Percentiles rank a stretch among this genome's conserved stretches.
phyloP scores from a whole-genome alignment of 2,113 vertebrate species.

The Petaurus breviceps region DNA sequence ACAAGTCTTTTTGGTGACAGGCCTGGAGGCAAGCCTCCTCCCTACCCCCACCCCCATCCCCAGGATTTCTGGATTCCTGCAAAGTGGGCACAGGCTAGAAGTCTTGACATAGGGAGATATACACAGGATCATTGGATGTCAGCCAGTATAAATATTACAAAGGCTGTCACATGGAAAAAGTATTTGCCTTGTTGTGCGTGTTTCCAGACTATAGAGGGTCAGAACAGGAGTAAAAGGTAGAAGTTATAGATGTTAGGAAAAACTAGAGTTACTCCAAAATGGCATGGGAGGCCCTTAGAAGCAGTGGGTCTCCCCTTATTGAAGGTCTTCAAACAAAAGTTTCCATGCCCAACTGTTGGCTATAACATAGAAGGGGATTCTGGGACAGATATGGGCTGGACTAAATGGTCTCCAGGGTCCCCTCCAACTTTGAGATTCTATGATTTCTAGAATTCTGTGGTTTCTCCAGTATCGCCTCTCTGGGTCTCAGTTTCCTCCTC shows the following conservation, averaged over 20 bases:
- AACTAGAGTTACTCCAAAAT: not conserved
- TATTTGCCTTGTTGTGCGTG: not conserved
- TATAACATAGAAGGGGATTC: not conserved
- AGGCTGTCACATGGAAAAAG: not conserved
- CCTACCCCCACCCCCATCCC: not conserved
- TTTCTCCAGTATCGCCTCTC: not conserved
- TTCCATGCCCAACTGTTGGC: not conserved
- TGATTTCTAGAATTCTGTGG: not conserved
- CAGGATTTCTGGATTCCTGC: conserved; percentile 1
- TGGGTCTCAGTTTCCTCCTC: not conserved
- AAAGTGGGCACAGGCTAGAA: conserved; percentile 1
- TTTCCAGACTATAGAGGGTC: not conserved
- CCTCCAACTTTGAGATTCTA: not conserved
- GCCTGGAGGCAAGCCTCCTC: not conserved
- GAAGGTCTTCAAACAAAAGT: not conserved
- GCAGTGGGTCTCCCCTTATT: not conserved
- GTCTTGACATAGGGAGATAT: not conserved
- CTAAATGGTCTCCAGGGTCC: not conserved
- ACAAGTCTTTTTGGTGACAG: not conserved
- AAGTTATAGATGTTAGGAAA: not conserved
- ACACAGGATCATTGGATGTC: not conserved
- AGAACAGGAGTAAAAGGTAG: not conserved
- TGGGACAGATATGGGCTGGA: not conserved
- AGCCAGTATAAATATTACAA: not conserved
- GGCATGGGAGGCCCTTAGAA: not conserved